Evolutionary conservation across 2,113 vertebrate genomes (phyloP), one percentile per base, ranked within the genome.

Genomic region (Mohoua ochrocephala): DNA sequence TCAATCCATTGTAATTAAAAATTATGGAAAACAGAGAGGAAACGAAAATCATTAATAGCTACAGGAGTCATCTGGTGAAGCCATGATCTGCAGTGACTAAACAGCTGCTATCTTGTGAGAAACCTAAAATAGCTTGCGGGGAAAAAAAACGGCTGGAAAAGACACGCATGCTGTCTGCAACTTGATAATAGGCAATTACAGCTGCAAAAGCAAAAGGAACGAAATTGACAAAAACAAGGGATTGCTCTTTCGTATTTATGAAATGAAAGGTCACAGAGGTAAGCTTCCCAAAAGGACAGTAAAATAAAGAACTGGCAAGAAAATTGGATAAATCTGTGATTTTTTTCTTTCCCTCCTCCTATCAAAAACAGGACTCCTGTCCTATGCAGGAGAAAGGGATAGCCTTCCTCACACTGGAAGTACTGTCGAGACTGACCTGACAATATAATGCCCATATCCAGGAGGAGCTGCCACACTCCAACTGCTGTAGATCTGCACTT

Each of bases 391-490:
- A 77, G 56, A 93, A 92, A 86, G 12, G 8, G 6, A 73, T 3
- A 49, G 39, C 45, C 28, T 86, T 76, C 26, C 37, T 86, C 42
- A 24, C 3, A 0, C 18, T 33, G 47, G 7, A 63, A 76, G 8
- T 15, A 24, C 27, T 15, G 22, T 42, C 22, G 80, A 94, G 56
- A 97, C 98, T 98, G 94, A 99, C 99, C 99, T 97, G 99, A 99
- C 92, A 99, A 98, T 89, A 99, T 98, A 93, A 99, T 99, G 78
- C 99, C 99, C 96, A 99, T 99, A 91, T 99, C 99, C 98, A 99
- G 97, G 45, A 99, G 98, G 63, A 99, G 98, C 97, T 99, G 99
- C 99, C 99, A 99, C 93, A 99, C 98, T 14, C 99, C 98, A 50
- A 70, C 97, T 50, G 99, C 99, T 80, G 98, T 98, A 70, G 98